Base-by-base conservation (phyloP, 2,888 invertebrate genomes). In the Bembecia ichneumoniformis region DNA sequence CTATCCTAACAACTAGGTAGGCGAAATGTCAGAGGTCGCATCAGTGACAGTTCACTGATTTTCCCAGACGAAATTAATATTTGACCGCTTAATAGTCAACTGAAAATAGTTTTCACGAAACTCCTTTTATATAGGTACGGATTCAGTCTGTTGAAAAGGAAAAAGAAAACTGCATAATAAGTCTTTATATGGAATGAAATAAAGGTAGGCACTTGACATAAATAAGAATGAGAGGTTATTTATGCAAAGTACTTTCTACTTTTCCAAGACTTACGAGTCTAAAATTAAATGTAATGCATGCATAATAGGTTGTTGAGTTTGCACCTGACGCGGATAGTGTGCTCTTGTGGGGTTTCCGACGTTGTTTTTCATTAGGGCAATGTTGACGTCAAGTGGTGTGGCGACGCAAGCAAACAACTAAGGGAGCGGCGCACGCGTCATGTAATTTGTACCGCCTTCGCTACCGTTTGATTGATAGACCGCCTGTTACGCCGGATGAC, bases 341-440 rank as follows among this genome's bases (percentile, higher is more conserved):
- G 40, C 14, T 40, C 14, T 40, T 40, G 40, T 40, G 46, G 45
- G 36, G 13, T 47, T 49, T 44, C 36, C 35, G 9, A 43, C 47
- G 44, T 50, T 71, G 63, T 71, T 66, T 59, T 62, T 68, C 66
- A 66, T 74, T 71, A 68, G 58, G 64, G 62, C 56, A 48, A 52
- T 59, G 62, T 71, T 77, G 71, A 77, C 76, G 76, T 80, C 74
- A 77, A 71, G 68, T 59, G 67, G 60, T 63, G 68, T 61, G 62
- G 60, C 55, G 55, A 53, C 60, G 59, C 52, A 58, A 57, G 15
- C 44, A 44, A 44, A 15, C 10, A 44, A 16, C 20, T 17, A 58
- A 61, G 75, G 79, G 81, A 72, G 77, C 72, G 79, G 73, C 73
- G 71, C 72, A 73, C 71, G 75, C 77, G 78, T 80, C 81, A 82